Percentiles rank a stretch among this genome's conserved stretches.
phyloP scores from a whole-genome alignment of 92 coral and sea anemone species.

The Pocillopora grandis region DNA sequence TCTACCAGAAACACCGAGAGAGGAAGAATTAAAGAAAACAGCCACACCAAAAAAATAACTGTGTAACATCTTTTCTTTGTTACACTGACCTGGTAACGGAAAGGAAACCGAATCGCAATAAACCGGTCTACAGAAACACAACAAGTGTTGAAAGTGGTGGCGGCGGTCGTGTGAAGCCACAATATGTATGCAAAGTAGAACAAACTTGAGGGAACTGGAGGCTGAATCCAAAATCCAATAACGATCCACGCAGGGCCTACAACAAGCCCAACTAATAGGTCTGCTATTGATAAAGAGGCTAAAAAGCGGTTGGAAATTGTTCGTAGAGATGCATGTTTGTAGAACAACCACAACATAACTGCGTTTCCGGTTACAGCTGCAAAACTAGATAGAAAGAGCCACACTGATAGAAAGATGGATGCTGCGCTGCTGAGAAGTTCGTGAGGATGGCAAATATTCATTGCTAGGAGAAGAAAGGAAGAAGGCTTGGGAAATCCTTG shows the following conservation, averaged over 20 bases:
- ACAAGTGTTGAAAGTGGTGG: constrained; percentile 21
- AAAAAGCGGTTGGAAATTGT: constrained; percentile 32
- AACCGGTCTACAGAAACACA: constrained; percentile 28
- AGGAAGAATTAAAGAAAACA: constrained; percentile 5
- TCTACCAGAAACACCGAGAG: not conserved
- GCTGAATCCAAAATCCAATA: not conserved
- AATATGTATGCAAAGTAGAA: not conserved
- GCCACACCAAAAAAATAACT: constrained; percentile 2
- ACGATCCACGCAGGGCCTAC: not conserved
- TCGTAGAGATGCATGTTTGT: constrained; percentile 7
- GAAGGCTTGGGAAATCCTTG: no score
- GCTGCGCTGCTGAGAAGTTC: not conserved
- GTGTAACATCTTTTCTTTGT: constrained; percentile 8
- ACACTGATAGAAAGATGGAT: not conserved
- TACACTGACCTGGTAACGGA: constrained; percentile 4
- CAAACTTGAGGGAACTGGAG: not conserved
- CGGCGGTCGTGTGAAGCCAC: constrained; percentile 11
- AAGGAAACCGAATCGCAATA: constrained; percentile 23
- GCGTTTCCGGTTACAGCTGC: constrained; percentile 16
- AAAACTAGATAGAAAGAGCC: not conserved
- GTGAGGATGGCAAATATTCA: not conserved
- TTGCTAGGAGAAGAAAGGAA: not conserved
- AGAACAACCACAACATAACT: constrained; percentile 15
- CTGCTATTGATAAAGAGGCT: constrained; percentile 28
- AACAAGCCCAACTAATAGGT: constrained; percentile 41